Percentiles rank a stretch among this genome's conserved stretches.
phyloP scores from a whole-genome alignment of 2,113 vertebrate genomes.

The Propithecus coquereli region DNA sequence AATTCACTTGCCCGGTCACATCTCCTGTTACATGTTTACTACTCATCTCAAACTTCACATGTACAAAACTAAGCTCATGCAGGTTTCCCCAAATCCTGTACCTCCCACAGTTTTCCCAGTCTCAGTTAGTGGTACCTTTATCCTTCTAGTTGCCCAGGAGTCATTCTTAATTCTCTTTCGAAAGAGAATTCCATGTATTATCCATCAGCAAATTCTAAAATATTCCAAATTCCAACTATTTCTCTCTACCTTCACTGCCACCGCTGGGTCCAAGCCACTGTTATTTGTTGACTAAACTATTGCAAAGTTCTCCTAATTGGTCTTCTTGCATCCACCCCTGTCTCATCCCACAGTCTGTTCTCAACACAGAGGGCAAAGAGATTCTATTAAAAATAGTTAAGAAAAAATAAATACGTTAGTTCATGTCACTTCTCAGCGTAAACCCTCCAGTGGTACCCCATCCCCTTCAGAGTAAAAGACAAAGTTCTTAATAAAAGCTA shows the following conservation, averaged over 20 bases:
- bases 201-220: not conserved
- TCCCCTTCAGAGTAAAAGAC: not conserved
- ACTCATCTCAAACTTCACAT: not conserved
- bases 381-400: not conserved
- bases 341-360: not conserved
- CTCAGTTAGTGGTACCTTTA: not conserved
- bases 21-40: not conserved
- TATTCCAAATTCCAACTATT: not conserved
- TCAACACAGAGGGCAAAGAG: not conserved
- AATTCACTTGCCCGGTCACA: not conserved
- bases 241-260: not conserved
- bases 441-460: not conserved
- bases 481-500: not conserved
- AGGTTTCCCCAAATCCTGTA: not conserved
- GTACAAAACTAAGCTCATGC: not conserved
- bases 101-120: not conserved
- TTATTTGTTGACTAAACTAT: not conserved
- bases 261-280: not conserved
- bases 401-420: not conserved
- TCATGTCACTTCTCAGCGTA: not conserved
- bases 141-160: not conserved
- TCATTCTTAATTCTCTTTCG: not conserved
- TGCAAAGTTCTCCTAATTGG: not conserved
- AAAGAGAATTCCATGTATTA: not conserved
- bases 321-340: not conserved